A percentile compares a stretch with the other conserved stretches of the same genome.
Conservation (phyloP, 2,797 vertebrate genomes). For the Bovichtus variegatus region DNA sequence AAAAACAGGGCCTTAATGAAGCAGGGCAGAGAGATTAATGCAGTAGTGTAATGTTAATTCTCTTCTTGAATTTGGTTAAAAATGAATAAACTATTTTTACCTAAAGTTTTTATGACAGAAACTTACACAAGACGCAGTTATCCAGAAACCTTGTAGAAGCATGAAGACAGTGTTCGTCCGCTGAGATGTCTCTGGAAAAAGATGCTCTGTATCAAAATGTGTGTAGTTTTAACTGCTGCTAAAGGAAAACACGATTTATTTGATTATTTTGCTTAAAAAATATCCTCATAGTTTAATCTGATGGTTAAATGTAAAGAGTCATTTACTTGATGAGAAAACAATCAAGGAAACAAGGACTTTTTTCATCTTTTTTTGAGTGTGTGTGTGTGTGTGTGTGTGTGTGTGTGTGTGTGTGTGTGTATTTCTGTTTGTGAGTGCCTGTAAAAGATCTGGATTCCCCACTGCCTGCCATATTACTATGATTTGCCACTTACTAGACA, state of each 20-base stretch:
- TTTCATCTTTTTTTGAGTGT: not conserved
- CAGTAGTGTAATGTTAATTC: conserved; percentile 19
- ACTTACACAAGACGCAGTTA: not conserved
- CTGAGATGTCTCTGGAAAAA: not conserved
- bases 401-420: not conserved
- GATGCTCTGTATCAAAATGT: not conserved
- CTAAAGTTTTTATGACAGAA: not conserved
- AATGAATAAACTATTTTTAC: not conserved
- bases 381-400: conserved; percentile 2
- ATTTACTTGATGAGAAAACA: conserved; percentile 10
- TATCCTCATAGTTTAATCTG: not conserved
- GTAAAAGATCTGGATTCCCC: conserved; percentile 51
- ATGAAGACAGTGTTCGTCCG: not conserved
- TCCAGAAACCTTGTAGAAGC: not conserved
- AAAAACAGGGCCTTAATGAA: conserved; percentile 58
- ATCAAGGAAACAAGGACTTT: conserved; percentile 5
- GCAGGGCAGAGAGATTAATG: conserved; percentile 33
- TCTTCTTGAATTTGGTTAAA: conserved; percentile 32
- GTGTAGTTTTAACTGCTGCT: not conserved
- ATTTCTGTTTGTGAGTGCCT: conserved; percentile 5
- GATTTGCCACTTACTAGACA: conserved; percentile 76
- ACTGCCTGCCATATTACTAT: conserved; percentile 66
- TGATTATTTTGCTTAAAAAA: not conserved
- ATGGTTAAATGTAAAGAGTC: not conserved
- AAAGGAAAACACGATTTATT: too few relatives aligned